These are phyloP conservation scores for Sakesphorus luctuosus DNA, from an alignment of 2,113 vertebrate genomes.

Conservation along the genomic window DNA sequence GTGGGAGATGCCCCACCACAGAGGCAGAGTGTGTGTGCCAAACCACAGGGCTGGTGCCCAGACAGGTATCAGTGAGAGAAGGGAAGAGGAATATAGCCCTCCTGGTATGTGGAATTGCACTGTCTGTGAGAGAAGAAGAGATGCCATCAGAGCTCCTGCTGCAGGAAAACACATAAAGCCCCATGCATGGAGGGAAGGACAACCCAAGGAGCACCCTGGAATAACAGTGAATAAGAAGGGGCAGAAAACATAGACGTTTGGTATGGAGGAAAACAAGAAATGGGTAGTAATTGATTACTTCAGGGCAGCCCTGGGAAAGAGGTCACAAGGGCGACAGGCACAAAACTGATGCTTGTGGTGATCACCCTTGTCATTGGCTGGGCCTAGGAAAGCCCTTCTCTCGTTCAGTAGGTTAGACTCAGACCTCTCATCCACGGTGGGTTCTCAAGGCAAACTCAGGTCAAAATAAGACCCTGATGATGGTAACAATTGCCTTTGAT, in stretches of 20 bases:
- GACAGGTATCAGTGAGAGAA: not conserved
- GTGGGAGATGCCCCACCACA: not conserved
- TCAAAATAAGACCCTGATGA: not conserved
- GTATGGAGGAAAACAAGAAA: not conserved
- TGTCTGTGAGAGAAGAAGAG: not conserved
- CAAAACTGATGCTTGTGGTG: not conserved
- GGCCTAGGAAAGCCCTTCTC: not conserved
- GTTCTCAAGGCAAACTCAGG: not conserved
- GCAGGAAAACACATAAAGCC: accelerated
- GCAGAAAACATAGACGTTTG: not conserved
- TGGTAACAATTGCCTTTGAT: not conserved
- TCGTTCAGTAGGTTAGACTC: not conserved
- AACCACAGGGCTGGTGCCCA: accelerated
- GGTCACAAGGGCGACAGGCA: not conserved
- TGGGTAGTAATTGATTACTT: not conserved
- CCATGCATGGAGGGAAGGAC: accelerated
- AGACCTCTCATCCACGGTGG: not conserved
- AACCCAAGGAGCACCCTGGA: not conserved
- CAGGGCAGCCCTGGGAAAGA: not conserved
- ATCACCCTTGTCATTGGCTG: not conserved
- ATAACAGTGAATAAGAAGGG: not conserved
- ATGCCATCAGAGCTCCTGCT: not conserved
- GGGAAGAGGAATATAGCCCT: not conserved
- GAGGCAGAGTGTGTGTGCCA: accelerated
- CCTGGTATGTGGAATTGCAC: not conserved